phyloP scores from a whole-genome alignment of 2,797 vertebrate species.

The Sebastes flavidus region DNA sequence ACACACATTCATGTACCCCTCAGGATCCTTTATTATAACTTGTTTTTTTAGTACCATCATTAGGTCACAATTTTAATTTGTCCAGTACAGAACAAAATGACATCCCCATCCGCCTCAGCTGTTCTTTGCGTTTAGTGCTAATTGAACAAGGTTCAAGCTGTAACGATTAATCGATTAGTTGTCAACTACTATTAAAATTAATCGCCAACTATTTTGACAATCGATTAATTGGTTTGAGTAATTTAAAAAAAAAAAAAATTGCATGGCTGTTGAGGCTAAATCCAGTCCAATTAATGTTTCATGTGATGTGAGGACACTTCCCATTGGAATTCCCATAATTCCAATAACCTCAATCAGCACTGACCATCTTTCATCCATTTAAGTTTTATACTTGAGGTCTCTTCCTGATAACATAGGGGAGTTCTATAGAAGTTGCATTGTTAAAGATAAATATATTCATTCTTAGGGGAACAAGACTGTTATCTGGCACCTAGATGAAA shows the following conservation, averaged over 20 bases:
- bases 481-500: constrained; percentile 25
- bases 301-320: background rate
- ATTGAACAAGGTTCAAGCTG: no score
- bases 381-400: background rate
- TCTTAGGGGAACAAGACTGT: background rate
- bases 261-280: background rate
- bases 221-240: no score
- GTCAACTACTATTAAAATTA: no score
- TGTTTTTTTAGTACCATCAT: background rate
- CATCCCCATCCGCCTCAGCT: background rate
- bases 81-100: background rate
- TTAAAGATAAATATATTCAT: background rate
- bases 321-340: background rate
- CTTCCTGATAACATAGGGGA: background rate
- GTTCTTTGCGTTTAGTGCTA: no score
- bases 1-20: background rate
- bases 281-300: background rate
- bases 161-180: no score
- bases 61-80: background rate
- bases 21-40: background rate
- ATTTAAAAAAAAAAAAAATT: no score
- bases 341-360: background rate
- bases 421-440: background rate
- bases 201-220: no score
- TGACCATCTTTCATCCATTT: background rate